These are phyloP conservation scores for Copsychus sechellarum DNA, from an alignment of 2,113 vertebrate species.

Conservation along the genomic window DNA sequence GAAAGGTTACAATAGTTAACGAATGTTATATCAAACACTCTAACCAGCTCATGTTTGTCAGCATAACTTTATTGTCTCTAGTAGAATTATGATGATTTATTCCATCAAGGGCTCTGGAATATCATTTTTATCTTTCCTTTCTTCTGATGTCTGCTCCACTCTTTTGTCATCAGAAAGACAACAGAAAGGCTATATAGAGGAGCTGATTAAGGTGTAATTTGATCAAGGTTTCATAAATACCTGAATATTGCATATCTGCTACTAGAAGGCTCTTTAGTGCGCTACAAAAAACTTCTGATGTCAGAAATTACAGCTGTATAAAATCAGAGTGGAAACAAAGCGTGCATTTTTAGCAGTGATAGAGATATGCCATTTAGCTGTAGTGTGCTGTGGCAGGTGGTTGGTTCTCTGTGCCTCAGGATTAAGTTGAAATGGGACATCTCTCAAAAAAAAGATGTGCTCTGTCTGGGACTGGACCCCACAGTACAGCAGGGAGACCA, in stretches of 20 bases:
- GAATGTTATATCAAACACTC: background rate
- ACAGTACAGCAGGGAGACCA: fast-evolving
- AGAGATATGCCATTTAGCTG: background rate
- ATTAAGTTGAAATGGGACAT: background rate
- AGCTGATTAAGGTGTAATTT: background rate
- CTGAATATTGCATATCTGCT: background rate
- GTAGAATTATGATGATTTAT: background rate
- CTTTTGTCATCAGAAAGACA: background rate
- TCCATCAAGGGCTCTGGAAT: background rate
- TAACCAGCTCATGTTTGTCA: background rate
- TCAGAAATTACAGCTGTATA: background rate
- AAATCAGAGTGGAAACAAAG: background rate
- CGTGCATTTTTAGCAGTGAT: background rate
- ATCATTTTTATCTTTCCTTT: background rate
- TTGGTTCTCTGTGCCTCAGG: background rate
- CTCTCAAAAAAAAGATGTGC: background rate
- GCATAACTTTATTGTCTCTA: background rate
- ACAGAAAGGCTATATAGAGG: background rate
- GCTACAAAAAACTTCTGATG: background rate
- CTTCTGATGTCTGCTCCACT: background rate
- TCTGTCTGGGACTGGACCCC: background rate
- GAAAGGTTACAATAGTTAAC: background rate
- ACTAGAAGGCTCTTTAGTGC: background rate
- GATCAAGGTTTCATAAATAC: background rate
- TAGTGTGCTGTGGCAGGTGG: background rate